These are phyloP conservation scores for Celastrina argiolus DNA, from an alignment of 2,888 invertebrate species.

Conservation along the genomic window DNA sequence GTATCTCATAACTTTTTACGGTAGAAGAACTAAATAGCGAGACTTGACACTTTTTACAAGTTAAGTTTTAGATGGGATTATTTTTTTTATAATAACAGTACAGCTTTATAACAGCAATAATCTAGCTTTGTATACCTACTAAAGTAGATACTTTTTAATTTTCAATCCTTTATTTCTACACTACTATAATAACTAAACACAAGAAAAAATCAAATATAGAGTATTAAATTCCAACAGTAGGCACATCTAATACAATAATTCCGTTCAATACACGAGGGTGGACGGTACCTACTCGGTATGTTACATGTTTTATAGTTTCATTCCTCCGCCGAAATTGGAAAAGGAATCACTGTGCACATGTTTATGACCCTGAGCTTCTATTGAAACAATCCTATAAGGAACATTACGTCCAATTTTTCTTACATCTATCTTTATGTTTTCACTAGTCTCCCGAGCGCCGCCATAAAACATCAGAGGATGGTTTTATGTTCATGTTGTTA, in stretches of 20 bases:
- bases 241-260: not conserved
- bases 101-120: too few species aligned
- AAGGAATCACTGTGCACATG: slow-evolving; percentile 9
- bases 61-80: too few species aligned
- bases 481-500: not conserved
- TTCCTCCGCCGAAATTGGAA: slow-evolving; percentile 19
- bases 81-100: too few species aligned
- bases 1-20: too few species aligned
- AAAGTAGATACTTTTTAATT: too few species aligned
- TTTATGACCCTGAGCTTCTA: slow-evolving; percentile 8
- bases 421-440: not conserved
- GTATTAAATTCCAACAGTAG: not conserved
- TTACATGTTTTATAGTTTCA: slow-evolving; percentile 19
- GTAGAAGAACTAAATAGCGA: too few species aligned
- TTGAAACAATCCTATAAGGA: not conserved
- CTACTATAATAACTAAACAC: too few species aligned
- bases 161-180: too few species aligned
- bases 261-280: not conserved
- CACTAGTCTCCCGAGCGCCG: not conserved
- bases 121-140: too few species aligned
- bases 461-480: not conserved
- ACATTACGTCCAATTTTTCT: not conserved
- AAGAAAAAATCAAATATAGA: too few species aligned
- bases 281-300: not conserved
- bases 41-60: too few species aligned